A percentile compares a stretch with the other conserved stretches of the same genome.
Conservation (phyloP, 2,113 vertebrate genomes). For the Petrocephalus zakoni region DNA sequence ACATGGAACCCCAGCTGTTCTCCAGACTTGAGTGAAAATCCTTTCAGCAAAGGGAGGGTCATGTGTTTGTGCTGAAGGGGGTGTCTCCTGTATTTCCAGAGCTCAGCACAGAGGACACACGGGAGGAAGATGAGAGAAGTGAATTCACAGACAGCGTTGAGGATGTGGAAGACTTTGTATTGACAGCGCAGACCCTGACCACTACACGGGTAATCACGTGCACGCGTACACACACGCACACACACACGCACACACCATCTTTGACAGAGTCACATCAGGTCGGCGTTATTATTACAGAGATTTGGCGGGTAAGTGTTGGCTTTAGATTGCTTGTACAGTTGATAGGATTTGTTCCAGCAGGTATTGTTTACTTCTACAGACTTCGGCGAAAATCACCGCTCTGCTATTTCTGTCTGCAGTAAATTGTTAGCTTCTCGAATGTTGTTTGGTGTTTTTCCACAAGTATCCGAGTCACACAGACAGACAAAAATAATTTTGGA, state of each 20-base stretch:
- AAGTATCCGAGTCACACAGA: background rate
- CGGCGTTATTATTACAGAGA: background rate
- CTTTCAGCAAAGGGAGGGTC: background rate
- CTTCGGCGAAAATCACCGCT: background rate
- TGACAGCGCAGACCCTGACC: constrained; percentile 43
- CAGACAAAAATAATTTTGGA: background rate
- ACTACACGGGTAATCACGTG: constrained; percentile 53
- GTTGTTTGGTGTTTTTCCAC: background rate
- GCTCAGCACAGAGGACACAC: constrained; percentile 56
- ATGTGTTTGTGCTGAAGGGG: constrained; percentile 25
- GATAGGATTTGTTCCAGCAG: background rate
- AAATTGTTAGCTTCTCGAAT: background rate
- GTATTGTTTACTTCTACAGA: background rate
- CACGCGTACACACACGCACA: background rate
- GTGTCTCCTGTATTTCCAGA: constrained; percentile 57
- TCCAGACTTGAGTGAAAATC: background rate
- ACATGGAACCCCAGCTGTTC: background rate
- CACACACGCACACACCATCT: background rate
- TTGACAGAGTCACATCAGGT: background rate
- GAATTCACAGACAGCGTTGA: constrained; percentile 74
- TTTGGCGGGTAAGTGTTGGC: background rate
- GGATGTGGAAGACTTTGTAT: constrained; percentile 59
- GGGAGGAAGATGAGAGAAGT: constrained; percentile 55
- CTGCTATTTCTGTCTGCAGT: background rate
- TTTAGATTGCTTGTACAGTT: background rate